Conservation (phyloP, 2,797 vertebrate species). For the Selene dorsalis region DNA sequence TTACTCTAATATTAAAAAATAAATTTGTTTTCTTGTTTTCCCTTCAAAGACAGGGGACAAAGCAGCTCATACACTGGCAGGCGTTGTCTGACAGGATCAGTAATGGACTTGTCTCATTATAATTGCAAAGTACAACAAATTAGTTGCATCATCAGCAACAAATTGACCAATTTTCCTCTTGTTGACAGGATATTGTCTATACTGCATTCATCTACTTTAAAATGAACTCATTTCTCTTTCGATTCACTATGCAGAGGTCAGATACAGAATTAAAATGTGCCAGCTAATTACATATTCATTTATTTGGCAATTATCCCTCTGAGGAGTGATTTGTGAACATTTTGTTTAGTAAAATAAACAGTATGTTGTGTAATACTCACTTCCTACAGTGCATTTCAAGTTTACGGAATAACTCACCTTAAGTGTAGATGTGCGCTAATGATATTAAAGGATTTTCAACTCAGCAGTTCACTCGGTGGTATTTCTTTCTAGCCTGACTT, state of each 20-base stretch:
- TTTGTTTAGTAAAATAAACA: slow-evolving; percentile 18
- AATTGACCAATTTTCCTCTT: slow-evolving; percentile 76
- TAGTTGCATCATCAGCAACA: slow-evolving; percentile 57
- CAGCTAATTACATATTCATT: slow-evolving; percentile 56
- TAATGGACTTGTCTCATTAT: slow-evolving; percentile 67
- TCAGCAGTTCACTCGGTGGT: neutral
- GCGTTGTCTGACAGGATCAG: slow-evolving; percentile 43
- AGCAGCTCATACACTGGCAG: slow-evolving; percentile 21
- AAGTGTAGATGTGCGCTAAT: slow-evolving; percentile 38
- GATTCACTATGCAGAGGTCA: slow-evolving; percentile 49
- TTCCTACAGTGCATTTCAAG: neutral
- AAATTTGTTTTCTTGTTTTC: slow-evolving; percentile 34
- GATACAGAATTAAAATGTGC: slow-evolving; percentile 26
- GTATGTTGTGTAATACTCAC: neutral
- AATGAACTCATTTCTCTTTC: slow-evolving; percentile 53
- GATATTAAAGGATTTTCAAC: slow-evolving; percentile 51
- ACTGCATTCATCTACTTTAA: slow-evolving; percentile 67
- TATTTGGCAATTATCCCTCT: slow-evolving; percentile 28
- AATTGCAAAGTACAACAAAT: slow-evolving; percentile 72
- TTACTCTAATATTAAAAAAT: slow-evolving; percentile 28
- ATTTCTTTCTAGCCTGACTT: slow-evolving; percentile 34
- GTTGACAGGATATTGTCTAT: slow-evolving; percentile 55
- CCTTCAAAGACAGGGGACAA: slow-evolving; percentile 38
- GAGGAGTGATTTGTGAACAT: slow-evolving; percentile 11
- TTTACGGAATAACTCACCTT: slow-evolving; percentile 9